phyloP scores from a whole-genome alignment of 1,140 invertebrate genomes.

The roundworm (Caenorhabditis elegans) region DNA sequence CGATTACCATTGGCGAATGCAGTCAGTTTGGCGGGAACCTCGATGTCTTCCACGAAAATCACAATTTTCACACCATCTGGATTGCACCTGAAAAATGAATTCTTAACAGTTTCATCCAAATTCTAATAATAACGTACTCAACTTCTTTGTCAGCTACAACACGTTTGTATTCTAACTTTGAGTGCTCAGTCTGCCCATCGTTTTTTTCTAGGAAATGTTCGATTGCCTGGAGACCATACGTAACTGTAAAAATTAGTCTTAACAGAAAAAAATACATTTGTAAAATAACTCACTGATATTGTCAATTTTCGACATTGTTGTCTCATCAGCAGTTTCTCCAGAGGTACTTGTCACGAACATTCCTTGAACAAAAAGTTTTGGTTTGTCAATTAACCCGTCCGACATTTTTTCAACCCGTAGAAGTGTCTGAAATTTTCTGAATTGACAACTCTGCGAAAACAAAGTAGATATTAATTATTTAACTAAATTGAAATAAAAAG shows the following conservation, averaged over 20 bases:
- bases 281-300: not conserved
- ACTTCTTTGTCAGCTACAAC: not conserved
- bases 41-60: not conserved
- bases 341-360: not conserved
- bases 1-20: not conserved
- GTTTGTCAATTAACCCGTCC: not conserved
- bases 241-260: not conserved
- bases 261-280: not conserved
- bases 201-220: not conserved
- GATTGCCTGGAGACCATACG: not conserved
- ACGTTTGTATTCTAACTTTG: not conserved
- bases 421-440: too few relatives aligned
- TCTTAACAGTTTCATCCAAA: not conserved
- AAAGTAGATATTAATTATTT: too few relatives aligned
- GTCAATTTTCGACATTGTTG: not conserved
- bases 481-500: too few relatives aligned
- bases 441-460: too few relatives aligned
- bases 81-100: not conserved
- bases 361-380: not conserved
- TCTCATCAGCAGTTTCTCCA: not conserved
- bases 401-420: too few relatives aligned
- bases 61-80: not conserved
- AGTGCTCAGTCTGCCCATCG: not conserved
- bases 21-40: not conserved
- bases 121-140: not conserved